A percentile compares a stretch with the other conserved stretches of the same genome.
Evolutionary conservation across 2,797 vertebrate genomes (phyloP).

Genomic region (Sparus aurata): DNA sequence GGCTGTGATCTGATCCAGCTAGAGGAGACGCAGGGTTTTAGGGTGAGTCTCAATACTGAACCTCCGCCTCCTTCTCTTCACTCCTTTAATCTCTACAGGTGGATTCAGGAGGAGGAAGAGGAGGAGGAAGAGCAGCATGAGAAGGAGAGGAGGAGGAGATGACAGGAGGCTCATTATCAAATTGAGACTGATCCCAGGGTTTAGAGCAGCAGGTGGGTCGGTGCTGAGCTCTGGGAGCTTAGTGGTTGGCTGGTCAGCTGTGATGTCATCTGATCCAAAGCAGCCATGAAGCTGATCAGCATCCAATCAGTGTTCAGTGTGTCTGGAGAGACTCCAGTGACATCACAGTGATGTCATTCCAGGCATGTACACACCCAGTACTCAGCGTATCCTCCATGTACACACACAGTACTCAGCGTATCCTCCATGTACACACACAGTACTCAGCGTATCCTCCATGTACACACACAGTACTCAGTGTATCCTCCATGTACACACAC

Average conservation of each 20-base stretch:
- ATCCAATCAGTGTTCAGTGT: no score
- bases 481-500: no score
- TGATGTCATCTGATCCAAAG: constrained; percentile 46
- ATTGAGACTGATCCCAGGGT: constrained; percentile 9
- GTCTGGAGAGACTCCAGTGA: no score
- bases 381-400: no score
- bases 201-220: constrained; percentile 51
- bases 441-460: no score
- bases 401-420: no score
- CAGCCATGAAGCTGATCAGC: constrained; percentile 11
- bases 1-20: constrained; percentile 27
- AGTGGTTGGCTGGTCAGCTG: constrained; percentile 51
- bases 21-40: constrained; percentile 12
- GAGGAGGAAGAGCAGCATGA: background rate
- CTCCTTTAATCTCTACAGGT: background rate
- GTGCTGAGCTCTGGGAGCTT: constrained; percentile 56
- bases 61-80: background rate
- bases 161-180: background rate
- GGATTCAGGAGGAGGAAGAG: background rate
- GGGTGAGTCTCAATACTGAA: background rate
- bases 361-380: no score
- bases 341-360: no score
- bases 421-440: no score
- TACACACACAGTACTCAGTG: no score
- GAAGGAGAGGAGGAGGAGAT: background rate